Evolutionary conservation across 2,888 invertebrate genomes (phyloP).

Genomic region (Agrenia bidenticulata): DNA sequence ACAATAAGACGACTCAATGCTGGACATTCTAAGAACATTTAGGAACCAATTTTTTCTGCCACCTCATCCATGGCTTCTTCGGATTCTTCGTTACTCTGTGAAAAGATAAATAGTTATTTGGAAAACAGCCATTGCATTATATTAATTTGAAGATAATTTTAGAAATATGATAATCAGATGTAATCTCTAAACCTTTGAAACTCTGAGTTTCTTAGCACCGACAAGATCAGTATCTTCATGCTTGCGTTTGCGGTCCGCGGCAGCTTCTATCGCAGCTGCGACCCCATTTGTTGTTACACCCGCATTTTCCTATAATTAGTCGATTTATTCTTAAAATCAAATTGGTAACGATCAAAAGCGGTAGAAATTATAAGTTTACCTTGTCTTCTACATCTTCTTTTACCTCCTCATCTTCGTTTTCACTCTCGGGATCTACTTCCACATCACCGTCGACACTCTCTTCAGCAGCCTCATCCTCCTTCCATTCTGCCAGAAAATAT

Average conservation of each 20-base stretch:
- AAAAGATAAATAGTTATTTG: too few species aligned
- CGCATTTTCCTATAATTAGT: not conserved
- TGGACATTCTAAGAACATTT: too few species aligned
- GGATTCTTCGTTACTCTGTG: not conserved
- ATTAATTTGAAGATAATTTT: too few species aligned
- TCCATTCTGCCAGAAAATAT: slow-evolving; percentile 17
- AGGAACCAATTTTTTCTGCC: too few species aligned
- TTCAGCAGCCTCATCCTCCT: slow-evolving; percentile 16
- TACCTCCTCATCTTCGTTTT: slow-evolving; percentile 17
- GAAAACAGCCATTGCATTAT: too few species aligned
- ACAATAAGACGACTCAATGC: too few species aligned
- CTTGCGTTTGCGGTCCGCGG: not conserved
- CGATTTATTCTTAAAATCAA: not conserved
- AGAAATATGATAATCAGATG: too few species aligned
- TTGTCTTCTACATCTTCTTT: slow-evolving; percentile 23
- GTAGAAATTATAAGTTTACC: not conserved
- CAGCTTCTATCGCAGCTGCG: too few species aligned
- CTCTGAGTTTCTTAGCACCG: not conserved
- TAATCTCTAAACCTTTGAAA: too few species aligned
- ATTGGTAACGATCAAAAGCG: not conserved
- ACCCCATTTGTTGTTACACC: too few species aligned
- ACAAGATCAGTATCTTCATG: not conserved
- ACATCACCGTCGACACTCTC: slow-evolving; percentile 21
- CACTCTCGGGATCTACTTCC: slow-evolving; percentile 16
- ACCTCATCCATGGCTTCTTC: not conserved